Base-by-base conservation (phyloP, 2,888 invertebrate species). In the Spisula subtruncata region DNA sequence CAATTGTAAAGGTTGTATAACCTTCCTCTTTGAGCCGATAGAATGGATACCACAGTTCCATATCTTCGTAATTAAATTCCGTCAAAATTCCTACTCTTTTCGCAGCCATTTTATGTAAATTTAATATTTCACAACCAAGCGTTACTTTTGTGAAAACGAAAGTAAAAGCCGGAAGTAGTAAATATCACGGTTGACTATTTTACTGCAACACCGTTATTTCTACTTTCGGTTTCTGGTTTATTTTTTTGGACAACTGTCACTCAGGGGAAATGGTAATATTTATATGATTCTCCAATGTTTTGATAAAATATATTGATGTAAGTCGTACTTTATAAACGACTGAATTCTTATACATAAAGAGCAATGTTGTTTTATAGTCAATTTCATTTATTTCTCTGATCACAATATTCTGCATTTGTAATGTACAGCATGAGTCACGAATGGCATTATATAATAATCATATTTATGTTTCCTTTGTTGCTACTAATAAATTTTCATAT, bases 1-100 rank as follows among this genome's bases (percentile, higher is more conserved):
- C 95, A 46, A 96, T 94, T 2, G 95, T 94, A 80, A 96, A 94
- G 1, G 94, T 93, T 4, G 93, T 92, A 85, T 92, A 93, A 4
- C 95, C 95, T 80, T 94, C 96, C 86, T 96, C 96, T 83, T 92
- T 93, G 51, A 96, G 92, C 16, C 96, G 91, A 83, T 95, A 94
- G 88, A 93, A 93, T 4, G 96, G 96, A 84, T 96, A 96, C 93
- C 95, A 94, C n/a, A 96, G 83, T 93, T 96, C 95, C 46, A 94
- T 86, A 86, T 95, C 95, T 89, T 95, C 95, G 83, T 95, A 94
- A 87, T 94, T 95, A 87, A 94, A 95, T 81, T 95, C 95, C 5
- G 94, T 88, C 0, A 95, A 87, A 66, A 95, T 94, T 41, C 94
- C 95, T 75, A 95, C 89, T 87, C 92, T 93, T 88, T 93, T 93